These are phyloP conservation scores for Bombus impatiens DNA, from an alignment of 1,140 invertebrate genomes.

Conservation along the genomic window DNA sequence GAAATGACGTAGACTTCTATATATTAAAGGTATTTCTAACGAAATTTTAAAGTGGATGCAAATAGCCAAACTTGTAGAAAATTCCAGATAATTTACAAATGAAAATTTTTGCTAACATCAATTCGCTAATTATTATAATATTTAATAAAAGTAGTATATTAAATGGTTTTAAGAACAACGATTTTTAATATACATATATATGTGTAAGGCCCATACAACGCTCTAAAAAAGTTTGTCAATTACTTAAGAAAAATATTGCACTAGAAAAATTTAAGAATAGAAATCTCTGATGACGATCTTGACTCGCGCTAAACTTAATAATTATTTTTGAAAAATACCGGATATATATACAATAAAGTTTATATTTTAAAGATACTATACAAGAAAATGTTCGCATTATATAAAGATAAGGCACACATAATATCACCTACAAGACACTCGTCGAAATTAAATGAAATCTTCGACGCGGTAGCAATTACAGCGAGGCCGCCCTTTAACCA, in stretches of 20 bases:
- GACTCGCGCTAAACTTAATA: too few relatives aligned
- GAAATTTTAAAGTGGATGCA: too few relatives aligned
- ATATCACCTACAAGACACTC: neutral
- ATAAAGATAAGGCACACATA: neutral
- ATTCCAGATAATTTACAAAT: neutral
- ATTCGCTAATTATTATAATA: too few relatives aligned
- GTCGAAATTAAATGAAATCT: slow-evolving; percentile 18
- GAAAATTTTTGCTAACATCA: neutral
- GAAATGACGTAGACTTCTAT: neutral
- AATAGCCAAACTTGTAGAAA: neutral
- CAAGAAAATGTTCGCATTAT: neutral
- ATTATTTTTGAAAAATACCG: neutral
- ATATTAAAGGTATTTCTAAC: too few relatives aligned
- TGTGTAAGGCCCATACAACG: neutral
- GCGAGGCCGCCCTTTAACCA: slow-evolving; percentile 11
- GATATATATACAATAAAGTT: too few relatives aligned
- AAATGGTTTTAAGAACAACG: too few relatives aligned
- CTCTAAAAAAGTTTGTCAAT: neutral
- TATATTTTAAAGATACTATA: too few relatives aligned
- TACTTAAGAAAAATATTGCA: neutral
- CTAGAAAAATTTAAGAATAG: neutral
- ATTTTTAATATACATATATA: too few relatives aligned
- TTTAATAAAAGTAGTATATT: neutral
- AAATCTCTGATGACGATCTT: too few relatives aligned
- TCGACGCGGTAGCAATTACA: slow-evolving; percentile 5